Evolutionary conservation across 1,140 invertebrate species (phyloP), one percentile per base, ranked within the genome.

Genomic region (Drosophila tristis): DNA sequence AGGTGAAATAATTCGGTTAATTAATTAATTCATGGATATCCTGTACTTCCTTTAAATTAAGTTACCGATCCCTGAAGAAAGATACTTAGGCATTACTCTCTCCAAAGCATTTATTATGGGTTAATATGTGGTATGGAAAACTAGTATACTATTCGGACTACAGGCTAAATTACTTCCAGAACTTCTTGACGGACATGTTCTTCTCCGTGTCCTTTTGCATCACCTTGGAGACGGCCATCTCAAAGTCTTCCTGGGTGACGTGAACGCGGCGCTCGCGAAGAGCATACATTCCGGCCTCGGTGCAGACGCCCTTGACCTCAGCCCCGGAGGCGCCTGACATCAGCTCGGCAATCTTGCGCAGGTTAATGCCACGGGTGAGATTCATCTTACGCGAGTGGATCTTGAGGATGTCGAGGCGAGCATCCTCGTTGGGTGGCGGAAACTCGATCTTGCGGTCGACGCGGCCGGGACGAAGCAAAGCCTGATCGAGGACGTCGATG

Each of bases 121-220:
- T 39, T 4, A 39, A 5, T 39, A 9, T 39, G 20, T 20, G 20
- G 20, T 39, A 39, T 39, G 35, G 4, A 13, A 13, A 39, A 11
- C 11, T 39, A 39, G 4, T 3, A 9, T 3, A 31, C 9, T 31
- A 31, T 2, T 9, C 8, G 8, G 4, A 13, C 3, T 11, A 13
- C 11, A 39, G 4, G 4, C 11, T 39, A 11, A 0, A 39, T 4
- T 97, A 99, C 93, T 99, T 99, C 99, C 99, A 99, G 66, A 99
- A 94, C 93, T 99, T 99, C 93, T 99, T 99, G 92, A 99, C 99
- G 15, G 98, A 99, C 98, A 99, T 99, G 92, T 99, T 99, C 94
- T 99, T 99, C 91, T 99, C 99, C 0, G 98, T 98, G 93, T 99
- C 99, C 92, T 99, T 99, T 93, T 99, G 98, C 99, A 99, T 99